These are phyloP conservation scores for Pachliopta kotzebuea DNA, from an alignment of 2,888 invertebrate genomes.

Conservation along the genomic window DNA sequence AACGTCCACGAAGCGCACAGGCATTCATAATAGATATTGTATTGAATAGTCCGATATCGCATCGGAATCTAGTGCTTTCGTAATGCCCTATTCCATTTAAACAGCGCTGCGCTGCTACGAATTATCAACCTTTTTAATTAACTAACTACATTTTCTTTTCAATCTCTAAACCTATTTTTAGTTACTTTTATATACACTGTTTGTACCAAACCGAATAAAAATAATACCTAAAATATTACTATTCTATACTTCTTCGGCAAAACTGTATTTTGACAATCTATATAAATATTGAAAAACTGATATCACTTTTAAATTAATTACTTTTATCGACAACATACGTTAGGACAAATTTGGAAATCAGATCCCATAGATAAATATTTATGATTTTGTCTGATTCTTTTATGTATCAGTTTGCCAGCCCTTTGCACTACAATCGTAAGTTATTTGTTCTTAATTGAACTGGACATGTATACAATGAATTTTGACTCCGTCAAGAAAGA, in stretches of 20 bases:
- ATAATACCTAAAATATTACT: no score
- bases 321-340: no score
- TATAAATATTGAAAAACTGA: no score
- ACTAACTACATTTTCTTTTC: conserved; percentile 13
- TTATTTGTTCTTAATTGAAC: conserved; percentile 70
- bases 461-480: conserved; percentile 41
- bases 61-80: conserved; percentile 53
- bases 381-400: neutral
- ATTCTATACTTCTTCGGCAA: no score
- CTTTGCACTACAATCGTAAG: conserved; percentile 46
- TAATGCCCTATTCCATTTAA: conserved; percentile 53
- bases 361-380: neutral
- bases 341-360: neutral
- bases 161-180: neutral
- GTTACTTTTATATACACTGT: no score
- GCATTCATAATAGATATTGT: conserved; percentile 68
- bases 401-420: neutral
- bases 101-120: conserved; percentile 37
- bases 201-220: no score
- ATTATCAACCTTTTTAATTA: conserved; percentile 19
- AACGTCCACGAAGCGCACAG: conserved; percentile 52
- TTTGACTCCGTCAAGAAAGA: conserved; percentile 47
- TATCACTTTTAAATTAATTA: no score
- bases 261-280: no score
- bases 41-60: conserved; percentile 65